Percentiles rank a stretch among this genome's conserved stretches.
Evolutionary conservation across 2,113 vertebrate species (phyloP).

Genomic region (Pachypanchax playfairii): DNA sequence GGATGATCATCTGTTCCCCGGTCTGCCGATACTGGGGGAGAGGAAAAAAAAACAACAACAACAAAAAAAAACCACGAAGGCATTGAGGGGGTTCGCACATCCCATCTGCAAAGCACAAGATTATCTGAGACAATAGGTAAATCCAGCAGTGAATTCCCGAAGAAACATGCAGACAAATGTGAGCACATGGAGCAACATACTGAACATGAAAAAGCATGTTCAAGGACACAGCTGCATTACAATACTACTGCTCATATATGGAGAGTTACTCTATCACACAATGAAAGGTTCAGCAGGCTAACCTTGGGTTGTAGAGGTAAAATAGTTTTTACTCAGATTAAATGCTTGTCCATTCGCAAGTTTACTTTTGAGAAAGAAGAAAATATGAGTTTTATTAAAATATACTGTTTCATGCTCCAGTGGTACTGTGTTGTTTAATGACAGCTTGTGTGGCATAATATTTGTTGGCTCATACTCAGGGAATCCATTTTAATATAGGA

Average conservation of each 20-base stretch:
- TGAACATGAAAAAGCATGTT: constrained; percentile 26
- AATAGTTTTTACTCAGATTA: constrained; percentile 46
- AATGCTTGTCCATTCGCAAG: constrained; percentile 50
- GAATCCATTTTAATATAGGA: constrained; percentile 53
- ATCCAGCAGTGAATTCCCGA: constrained; percentile 55
- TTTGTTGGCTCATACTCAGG: constrained; percentile 46
- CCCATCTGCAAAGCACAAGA: constrained; percentile 73
- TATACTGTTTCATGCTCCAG: constrained; percentile 33
- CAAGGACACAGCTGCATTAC: constrained; percentile 10
- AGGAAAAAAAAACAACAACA: constrained; percentile 16
- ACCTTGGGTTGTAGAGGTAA: constrained; percentile 33
- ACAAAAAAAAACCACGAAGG: constrained; percentile 14
- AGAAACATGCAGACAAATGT: constrained; percentile 31
- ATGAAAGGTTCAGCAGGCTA: background rate
- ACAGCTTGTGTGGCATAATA: constrained; percentile 51
- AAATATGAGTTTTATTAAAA: constrained; percentile 63
- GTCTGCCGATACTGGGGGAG: constrained; percentile 47
- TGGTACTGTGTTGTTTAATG: constrained; percentile 47
- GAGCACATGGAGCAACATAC: constrained; percentile 14
- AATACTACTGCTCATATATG: background rate
- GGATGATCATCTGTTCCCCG: constrained; percentile 70
- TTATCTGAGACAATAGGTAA: constrained; percentile 73
- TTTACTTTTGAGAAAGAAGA: constrained; percentile 39
- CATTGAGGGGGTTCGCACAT: constrained; percentile 49
- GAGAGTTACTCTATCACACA: background rate